Conservation (phyloP, 2,797 vertebrate genomes). For the Streptopelia turtur region DNA sequence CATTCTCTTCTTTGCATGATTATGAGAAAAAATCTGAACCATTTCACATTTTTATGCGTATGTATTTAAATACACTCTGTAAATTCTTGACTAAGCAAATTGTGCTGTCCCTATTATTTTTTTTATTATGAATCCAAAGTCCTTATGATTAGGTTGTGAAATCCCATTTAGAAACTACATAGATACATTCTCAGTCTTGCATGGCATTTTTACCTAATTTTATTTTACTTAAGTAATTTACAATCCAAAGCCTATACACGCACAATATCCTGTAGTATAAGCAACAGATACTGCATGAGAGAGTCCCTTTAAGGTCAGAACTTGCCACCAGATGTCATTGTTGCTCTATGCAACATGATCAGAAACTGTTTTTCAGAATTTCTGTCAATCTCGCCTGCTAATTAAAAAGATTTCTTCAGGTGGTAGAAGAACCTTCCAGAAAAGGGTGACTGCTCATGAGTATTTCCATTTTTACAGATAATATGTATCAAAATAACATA, state of each 20-base stretch:
- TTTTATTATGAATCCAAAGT: background rate
- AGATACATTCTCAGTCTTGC: background rate
- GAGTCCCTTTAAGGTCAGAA: background rate
- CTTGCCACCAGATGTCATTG: conserved; percentile 59
- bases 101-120: background rate
- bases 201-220: background rate
- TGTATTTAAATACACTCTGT: background rate
- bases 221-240: background rate
- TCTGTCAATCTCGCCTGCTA: background rate
- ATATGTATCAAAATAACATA: background rate
- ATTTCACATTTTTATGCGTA: background rate
- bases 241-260: background rate
- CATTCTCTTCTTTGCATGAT: background rate
- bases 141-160: background rate
- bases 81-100: background rate
- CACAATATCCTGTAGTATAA: background rate
- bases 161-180: background rate
- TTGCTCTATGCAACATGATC: conserved; percentile 11
- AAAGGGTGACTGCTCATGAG: background rate
- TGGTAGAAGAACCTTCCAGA: background rate
- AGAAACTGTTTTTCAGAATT: background rate
- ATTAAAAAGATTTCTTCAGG: background rate
- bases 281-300: background rate
- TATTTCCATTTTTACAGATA: background rate
- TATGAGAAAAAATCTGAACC: background rate